Evolutionary conservation across 1,140 invertebrate genomes (phyloP).

Genomic region (Batillaria attramentaria): DNA sequence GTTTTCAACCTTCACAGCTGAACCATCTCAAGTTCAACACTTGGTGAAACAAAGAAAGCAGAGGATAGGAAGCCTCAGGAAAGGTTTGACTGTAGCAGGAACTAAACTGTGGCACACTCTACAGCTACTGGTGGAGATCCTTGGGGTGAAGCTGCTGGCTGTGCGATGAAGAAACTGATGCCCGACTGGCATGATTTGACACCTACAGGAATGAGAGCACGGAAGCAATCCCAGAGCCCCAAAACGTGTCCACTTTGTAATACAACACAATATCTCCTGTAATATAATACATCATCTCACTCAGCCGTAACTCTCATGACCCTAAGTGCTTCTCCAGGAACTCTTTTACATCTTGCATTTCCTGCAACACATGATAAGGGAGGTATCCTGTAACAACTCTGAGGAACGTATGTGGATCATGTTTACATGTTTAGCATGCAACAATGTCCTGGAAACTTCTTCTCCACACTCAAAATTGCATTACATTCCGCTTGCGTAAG

Average conservation of each 20-base stretch:
- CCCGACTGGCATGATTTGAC: neutral
- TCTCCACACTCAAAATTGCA: neutral
- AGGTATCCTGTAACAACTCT: neutral
- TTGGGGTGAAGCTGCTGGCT: neutral
- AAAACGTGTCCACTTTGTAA: neutral
- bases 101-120: no score
- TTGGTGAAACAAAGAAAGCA: no score
- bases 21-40: no score
- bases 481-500: no score
- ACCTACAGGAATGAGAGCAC: neutral
- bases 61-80: no score
- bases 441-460: neutral
- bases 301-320: constrained; percentile 19
- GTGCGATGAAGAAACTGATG: neutral
- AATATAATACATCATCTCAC: neutral
- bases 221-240: neutral
- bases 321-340: constrained; percentile 67
- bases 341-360: constrained; percentile 73
- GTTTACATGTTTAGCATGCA: no score
- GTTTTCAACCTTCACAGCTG: no score
- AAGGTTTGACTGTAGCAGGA: no score
- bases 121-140: no score
- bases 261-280: neutral
- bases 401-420: neutral
- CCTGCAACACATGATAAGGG: constrained; percentile 63